Conservation (phyloP, 2,797 vertebrate genomes). For the Phaenicophaeus curvirostris region DNA sequence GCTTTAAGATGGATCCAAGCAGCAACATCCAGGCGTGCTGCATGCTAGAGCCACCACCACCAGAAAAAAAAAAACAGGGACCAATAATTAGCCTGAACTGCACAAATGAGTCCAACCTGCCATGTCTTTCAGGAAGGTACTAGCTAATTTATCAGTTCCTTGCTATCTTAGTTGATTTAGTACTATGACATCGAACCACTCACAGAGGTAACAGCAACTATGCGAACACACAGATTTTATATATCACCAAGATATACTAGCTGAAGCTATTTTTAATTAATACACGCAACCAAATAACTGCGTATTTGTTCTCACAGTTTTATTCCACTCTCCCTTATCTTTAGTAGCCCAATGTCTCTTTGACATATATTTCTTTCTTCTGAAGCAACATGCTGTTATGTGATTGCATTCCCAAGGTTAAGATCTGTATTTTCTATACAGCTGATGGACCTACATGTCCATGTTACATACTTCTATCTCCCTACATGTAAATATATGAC, state of each 20-base stretch:
- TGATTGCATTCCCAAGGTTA: neutral
- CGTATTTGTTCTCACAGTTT: neutral
- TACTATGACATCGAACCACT: neutral
- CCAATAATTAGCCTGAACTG: neutral
- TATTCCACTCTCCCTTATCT: neutral
- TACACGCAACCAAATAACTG: neutral
- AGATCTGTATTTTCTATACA: neutral
- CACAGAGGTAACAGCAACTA: neutral
- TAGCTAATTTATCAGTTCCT: neutral
- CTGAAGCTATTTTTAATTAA: neutral
- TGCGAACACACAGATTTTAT: neutral
- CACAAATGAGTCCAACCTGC: neutral
- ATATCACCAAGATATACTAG: neutral
- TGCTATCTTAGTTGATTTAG: neutral
- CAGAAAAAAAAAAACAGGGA: neutral
- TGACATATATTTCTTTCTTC: neutral
- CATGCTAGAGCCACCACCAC: neutral
- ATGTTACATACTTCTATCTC: accelerated
- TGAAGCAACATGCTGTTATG: neutral
- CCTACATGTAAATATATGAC: neutral
- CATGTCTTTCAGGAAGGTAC: neutral
- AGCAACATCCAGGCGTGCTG: neutral
- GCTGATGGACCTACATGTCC: neutral
- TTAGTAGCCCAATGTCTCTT: neutral
- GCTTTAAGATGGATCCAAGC: neutral